Evolutionary conservation across 2,888 invertebrate genomes (phyloP), one percentile per base, ranked within the genome.

Genomic region (Scaptomyza caliginosa): DNA sequence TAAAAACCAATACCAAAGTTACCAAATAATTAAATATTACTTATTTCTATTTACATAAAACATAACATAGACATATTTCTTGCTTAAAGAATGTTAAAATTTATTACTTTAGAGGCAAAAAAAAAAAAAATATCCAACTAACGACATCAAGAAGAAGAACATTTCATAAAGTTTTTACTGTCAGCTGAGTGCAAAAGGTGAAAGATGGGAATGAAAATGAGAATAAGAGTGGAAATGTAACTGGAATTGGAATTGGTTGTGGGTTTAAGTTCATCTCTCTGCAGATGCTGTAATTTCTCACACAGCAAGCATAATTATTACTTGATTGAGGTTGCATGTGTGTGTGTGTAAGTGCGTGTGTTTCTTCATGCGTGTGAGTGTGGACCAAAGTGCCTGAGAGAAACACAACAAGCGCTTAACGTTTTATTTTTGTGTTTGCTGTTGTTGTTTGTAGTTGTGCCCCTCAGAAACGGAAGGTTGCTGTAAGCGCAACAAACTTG

Each of bases 241-340:
- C n/a, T 49, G 54, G n/a, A 73, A 55, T 43, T 69, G 49, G 10
- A 72, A 57, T 38, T 45, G 19, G 26, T 8, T 30, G 19, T 50
- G 46, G 16, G 16, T 2, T 16, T 16, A n/a, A n/a, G n/a, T n/a
- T n/a, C n/a, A n/a, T 32, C 13, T 28, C 39, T 30, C 42, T 48
- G 71, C 11, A 30, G 52, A 34, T 69, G 36, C 59, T 30, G 75
- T 60, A 77, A 52, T 60, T 68, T 64, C 57, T 58, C 51, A 59
- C 39, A 60, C 45, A 56, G 54, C 54, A 43, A 49, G 60, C 69
- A 65, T 66, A 73, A 86, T 88, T 73, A 73, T 78, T 86, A 83
- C 68, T 83, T 83, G 73, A 78, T 75, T 73, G 63, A 65, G 68
- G 67, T 68, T 56, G 45, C 46, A 49, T 36, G 19, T 38, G 40